Evolutionary conservation across 2,797 vertebrate genomes (phyloP).

Genomic region (Anabas testudineus): DNA sequence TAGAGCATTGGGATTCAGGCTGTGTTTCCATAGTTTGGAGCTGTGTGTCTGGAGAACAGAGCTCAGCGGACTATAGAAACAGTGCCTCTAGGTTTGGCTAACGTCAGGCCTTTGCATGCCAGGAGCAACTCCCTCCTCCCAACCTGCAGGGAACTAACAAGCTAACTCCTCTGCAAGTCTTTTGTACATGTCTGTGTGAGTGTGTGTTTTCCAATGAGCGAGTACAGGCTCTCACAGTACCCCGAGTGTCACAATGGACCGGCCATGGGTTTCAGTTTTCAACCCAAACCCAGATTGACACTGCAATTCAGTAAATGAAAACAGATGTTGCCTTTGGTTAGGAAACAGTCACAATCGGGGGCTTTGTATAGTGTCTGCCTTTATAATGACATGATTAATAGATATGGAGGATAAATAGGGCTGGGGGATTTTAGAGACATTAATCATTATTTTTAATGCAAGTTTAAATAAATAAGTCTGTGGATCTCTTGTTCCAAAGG

Average conservation of each 20-base stretch:
- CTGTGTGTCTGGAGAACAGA: constrained; percentile 58
- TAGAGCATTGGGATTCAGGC: constrained; percentile 51
- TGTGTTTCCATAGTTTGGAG: constrained; percentile 41
- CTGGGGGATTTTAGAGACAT: not conserved
- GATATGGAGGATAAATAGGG: not conserved
- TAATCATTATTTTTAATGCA: not conserved
- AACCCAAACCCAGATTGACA: constrained; percentile 49
- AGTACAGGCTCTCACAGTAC: constrained; percentile 43
- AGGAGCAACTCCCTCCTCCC: constrained; percentile 72
- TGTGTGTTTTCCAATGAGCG: constrained; percentile 48
- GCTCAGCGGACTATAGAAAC: constrained; percentile 67
- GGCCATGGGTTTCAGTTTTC: constrained; percentile 63
- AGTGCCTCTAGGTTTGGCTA: constrained; percentile 72
- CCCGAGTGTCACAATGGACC: constrained; percentile 41
- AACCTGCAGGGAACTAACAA: constrained; percentile 68
- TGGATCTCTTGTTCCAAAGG: not conserved
- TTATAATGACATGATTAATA: constrained; percentile 15
- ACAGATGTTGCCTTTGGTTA: constrained; percentile 68
- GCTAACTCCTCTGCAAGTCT: constrained; percentile 57
- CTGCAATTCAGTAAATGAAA: constrained; percentile 66
- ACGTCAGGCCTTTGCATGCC: constrained; percentile 66
- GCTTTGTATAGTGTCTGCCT: constrained; percentile 36
- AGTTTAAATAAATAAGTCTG: constrained; percentile 4
- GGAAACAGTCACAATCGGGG: constrained; percentile 43
- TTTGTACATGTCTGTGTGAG: constrained; percentile 56